These are phyloP conservation scores for Coremacera marginata DNA, from an alignment of 2,888 invertebrate species.

Conservation along the genomic window DNA sequence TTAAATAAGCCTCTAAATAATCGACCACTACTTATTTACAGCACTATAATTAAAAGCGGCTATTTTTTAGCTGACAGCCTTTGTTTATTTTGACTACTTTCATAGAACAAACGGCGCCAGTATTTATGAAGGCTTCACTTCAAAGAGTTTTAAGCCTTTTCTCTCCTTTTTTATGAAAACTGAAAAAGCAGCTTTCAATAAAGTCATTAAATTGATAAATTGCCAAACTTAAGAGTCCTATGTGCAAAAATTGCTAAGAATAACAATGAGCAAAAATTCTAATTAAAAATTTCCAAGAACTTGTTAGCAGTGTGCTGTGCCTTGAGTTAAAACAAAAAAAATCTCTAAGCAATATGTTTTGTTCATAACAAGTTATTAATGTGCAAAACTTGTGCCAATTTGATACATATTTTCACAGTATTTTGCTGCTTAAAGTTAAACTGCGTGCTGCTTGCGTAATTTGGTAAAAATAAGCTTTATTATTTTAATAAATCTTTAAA, in stretches of 20 bases:
- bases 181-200: conserved; percentile 54
- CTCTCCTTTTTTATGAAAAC: neutral
- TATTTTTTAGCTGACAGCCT: neutral
- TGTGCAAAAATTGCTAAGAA: neutral
- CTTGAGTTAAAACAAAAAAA: neutral
- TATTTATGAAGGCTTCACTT: neutral
- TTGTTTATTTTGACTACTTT: neutral
- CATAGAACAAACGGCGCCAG: neutral
- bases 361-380: neutral
- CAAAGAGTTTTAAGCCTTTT: neutral
- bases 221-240: conserved; percentile 43
- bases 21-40: neutral
- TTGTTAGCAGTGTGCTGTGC: conserved; percentile 32
- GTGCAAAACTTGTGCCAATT: conserved; percentile 7
- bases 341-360: too few species aligned
- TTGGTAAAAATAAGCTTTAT: too few species aligned
- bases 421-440: too few species aligned
- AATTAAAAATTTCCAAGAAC: conserved; percentile 60
- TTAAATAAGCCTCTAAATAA: too few species aligned
- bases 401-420: too few species aligned
- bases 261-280: conserved; percentile 40
- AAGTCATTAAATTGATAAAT: conserved; percentile 65
- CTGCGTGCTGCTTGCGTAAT: too few species aligned
- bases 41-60: conserved; percentile 15
- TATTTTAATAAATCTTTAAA: too few species aligned